phyloP scores from a whole-genome alignment of 2,888 invertebrate genomes.

The Notocelia uddmanniana region DNA sequence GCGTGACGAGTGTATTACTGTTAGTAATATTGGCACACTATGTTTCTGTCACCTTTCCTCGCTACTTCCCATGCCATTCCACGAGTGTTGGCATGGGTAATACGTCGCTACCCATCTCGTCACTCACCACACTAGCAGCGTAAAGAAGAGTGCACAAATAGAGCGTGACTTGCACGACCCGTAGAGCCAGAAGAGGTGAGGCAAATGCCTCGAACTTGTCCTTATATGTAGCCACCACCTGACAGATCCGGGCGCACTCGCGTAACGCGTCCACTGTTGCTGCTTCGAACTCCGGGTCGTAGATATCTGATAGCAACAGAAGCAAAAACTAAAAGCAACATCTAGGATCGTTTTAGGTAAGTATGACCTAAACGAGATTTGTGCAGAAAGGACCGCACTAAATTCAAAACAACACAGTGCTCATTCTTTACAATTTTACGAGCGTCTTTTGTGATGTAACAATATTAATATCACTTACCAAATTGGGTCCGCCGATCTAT shows the following conservation, averaged over 20 bases:
- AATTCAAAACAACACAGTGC: background rate
- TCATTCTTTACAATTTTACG: background rate
- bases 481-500: constrained; percentile 23
- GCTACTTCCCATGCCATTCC: too few species aligned
- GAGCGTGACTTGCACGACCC: constrained; percentile 76
- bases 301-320: constrained; percentile 63
- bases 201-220: constrained; percentile 69
- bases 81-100: too few species aligned
- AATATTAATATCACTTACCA: constrained; percentile 28
- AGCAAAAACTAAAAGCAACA: background rate
- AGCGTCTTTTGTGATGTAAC: background rate
- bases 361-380: too few species aligned
- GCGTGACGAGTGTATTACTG: too few species aligned
- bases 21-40: too few species aligned
- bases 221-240: constrained; percentile 61
- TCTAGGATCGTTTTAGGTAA: background rate
- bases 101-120: too few species aligned
- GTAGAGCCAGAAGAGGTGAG: constrained; percentile 70
- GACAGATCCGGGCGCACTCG: constrained; percentile 68
- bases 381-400: too few species aligned
- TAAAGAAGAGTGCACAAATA: constrained; percentile 76
- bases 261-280: constrained; percentile 63
- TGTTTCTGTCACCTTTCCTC: too few species aligned
- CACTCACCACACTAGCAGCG: constrained; percentile 70
- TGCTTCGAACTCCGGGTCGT: constrained; percentile 61